Evolutionary conservation across 23 tunicate species (phyloP), one percentile per base, ranked within the genome.

Genomic region (Corella eumyota): DNA sequence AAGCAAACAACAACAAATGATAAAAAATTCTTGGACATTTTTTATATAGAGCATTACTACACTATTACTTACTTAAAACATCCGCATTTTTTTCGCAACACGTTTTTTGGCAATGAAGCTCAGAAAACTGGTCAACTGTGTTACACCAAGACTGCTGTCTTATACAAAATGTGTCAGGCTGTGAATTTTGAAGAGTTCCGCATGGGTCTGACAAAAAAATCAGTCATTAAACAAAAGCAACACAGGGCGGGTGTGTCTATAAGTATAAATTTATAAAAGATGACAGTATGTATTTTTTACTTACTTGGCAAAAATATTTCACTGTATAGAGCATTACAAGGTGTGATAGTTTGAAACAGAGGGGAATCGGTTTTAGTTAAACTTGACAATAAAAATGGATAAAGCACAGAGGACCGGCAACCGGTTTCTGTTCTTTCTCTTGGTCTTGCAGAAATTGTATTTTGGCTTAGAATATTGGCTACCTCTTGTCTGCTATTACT

Each of bases 141-240:
- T 28, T 20, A 47, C 80, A 74, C 71, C 80, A 64, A 0, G 70
- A 34, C 67, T 32, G 64, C 64, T 74, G 80, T 22, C 36, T 15
- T 1, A 35, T 21, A 31, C 80, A 74, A 36, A 74, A 74, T 0
- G 64, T n/a, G n/a, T n/a, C n/a, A n/a, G n/a, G n/a, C n/a, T n/a
- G n/a, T n/a, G n/a, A n/a, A n/a, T n/a, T n/a, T n/a, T n/a, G n/a
- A n/a, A n/a, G n/a, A n/a, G n/a, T 56, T 25, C 29, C 35, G 50
- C 80, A 74, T 20, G 71, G 71, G 56, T 74, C 80, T 74, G 80
- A 20, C n/a, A n/a, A n/a, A n/a, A n/a, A n/a, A n/a, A n/a, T n/a
- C n/a, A n/a, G n/a, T n/a, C n/a, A n/a, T n/a, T n/a, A n/a, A n/a
- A n/a, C n/a, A n/a, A n/a, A n/a, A n/a, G n/a, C n/a, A n/a, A n/a